Evolutionary conservation across 1,140 invertebrate genomes (phyloP), one percentile per base, ranked within the genome.

Genomic region (Cyclargus thomasi): DNA sequence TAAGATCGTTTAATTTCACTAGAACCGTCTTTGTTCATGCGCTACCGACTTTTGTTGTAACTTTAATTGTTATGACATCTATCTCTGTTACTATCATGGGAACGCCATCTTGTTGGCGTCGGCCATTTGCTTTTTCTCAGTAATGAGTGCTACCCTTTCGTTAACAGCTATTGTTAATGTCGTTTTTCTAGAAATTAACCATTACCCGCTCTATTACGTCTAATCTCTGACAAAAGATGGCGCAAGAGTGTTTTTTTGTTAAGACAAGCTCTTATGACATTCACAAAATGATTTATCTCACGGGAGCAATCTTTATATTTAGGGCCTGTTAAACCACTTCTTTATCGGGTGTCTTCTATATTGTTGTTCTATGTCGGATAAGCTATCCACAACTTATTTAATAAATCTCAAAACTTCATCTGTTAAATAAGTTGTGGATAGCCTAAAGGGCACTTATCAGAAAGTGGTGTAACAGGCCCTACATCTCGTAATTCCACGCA

Each of bases 61-160:
- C 80, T 88, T 88, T 88, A 88, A 88, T 88, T 88, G 85, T 88
- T 82, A 86, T 76, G 71, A 75, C 73, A 73, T 74, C 83, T 86
- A 84, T 86, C 80, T 84, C 78, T 69, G 73, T 88, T 8, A 35
- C 39, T 47, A 47, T 86, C 84, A 86, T 86, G 86, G 86, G 86
- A 88, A 88, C 79, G 85, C 83, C 83, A 86, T 86, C 77, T 76
- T 71, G 71, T 78, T 77, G 82, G 83, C 85, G 84, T 84, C 82
- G 80, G 83, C 77, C 74, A 80, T 87, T 75, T 78, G 76, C 76
- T 73, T 74, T 59, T 59, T 59, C 55, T 59, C 20, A 21, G 55
- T 59, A 59, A 55, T 55, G 53, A 18, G 4, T 55, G n/a, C 16
- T 20, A 59, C 55, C 55, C 55, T 59, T 59, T 55, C 21, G 17